Base-by-base conservation (phyloP, 2,797 vertebrate species). In the Synaphobranchus kaupii region DNA sequence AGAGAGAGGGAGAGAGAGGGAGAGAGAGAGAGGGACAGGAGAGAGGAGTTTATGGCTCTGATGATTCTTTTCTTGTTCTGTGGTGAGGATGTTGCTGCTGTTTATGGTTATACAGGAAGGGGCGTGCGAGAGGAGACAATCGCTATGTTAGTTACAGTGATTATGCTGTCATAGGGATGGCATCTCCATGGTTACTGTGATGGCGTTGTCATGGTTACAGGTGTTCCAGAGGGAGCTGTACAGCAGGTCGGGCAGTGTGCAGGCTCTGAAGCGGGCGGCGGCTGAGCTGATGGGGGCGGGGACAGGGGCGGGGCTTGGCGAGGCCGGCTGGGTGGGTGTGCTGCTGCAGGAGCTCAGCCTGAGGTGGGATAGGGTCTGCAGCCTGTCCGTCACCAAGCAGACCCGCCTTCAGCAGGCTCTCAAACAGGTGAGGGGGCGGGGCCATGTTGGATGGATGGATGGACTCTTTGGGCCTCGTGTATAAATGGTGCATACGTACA, bases 211-310 rank as follows among this genome's bases (percentile, higher is more conserved):
- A 71, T 87, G 86, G 80, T 71, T 34, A 87, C 93, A 97, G 99
- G 97, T 97, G 84, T 99, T 99, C 95, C 99, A 99, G 90, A 99
- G 99, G 86, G 99, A 99, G 90, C 93, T 99, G 87, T 98, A 98
- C 0, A 99, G 99, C 93, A 96, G 99, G 89, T 98, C 99, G 0
- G 93, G 97, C 90, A 99, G 96, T 0, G 95, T 99, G 47, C 98
- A 99, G 94, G 97, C 97, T 52, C 96, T 99, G 8, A 99, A 98
- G 89, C 96, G 98, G 13, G 99, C 98, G 0, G 98, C 98, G 2
- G 96, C 98, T 50, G 98, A 99, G 83, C 96, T 99, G n/a, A 97
- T 98, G 86, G 99, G 99, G 25, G 98, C 15, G 58, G 58, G 58
- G 58, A 0, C 15, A 13, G 58, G 58, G 58, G 58, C 58, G 17